Base-by-base conservation (phyloP, 1,140 invertebrate genomes). In the Drosophila nigromelanica region DNA sequence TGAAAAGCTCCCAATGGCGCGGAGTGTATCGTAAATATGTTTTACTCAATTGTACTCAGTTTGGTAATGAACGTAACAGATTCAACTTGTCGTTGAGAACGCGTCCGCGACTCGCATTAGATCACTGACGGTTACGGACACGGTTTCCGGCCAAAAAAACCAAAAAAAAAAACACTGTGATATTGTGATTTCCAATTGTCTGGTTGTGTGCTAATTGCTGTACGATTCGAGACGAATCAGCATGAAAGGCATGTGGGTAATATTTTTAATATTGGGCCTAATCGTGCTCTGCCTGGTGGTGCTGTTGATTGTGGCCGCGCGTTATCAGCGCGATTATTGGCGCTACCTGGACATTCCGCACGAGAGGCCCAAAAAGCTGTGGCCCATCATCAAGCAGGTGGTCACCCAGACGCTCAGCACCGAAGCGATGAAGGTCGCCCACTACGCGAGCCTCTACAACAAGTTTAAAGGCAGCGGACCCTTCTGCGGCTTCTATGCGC, bases 291-390 rank as follows among this genome's bases (percentile, higher is more conserved):
- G 68, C 5, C 56, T 90, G 24, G 45, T 91, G 40, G 37, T 74
- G 24, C 62, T 91, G 40, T 21, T 85, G 21, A 48, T 75, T 47
- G 76, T 91, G 35, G 76, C 73, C n/a, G 69, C 81, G 12, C 73
- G 72, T 39, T 91, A 91, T 75, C 83, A 90, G 54, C 86, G 90
- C 7, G 78, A 91, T 39, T 91, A 91, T 63, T 91, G 90, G 90
- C 86, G 66, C 24, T 91, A 77, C 48, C 62, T 89, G 67, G 68
- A 70, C 45, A 85, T 91, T 66, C 90, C 90, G 8, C 87, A 90
- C 45, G 90, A 91, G 62, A 64, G 76, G 2, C 90, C 90, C 4
- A 85, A 89, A 50, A 87, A 85, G 33, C 42, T 90, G 5, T 75
- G 78, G 86, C 71, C 71, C 55, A 86, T 89, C 43, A 70, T 86